Evolutionary conservation across 2,113 vertebrate genomes (phyloP), one percentile per base, ranked within the genome.

Genomic region (Nematolebias whitei): DNA sequence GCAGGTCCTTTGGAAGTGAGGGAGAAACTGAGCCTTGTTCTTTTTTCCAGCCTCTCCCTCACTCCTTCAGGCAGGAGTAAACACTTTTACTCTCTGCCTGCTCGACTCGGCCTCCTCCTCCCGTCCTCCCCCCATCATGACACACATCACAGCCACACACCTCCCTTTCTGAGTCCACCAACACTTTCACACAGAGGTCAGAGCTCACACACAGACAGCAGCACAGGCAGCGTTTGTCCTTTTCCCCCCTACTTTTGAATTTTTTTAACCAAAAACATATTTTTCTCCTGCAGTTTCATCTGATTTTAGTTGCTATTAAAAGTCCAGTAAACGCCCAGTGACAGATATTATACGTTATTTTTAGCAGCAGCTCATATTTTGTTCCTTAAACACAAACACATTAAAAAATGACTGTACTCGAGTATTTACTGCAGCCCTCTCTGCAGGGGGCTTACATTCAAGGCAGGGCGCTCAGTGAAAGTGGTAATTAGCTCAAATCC

Each of bases 401-500:
- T 29, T 29, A 4, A 13, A 24, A 13, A 59, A 44, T 26, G 55
- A 50, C 45, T 16, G 23, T 56, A 20, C 65, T 73, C 15, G 35
- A 50, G 55, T 19, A 24, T 12, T 70, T 53, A 39, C 23, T 39
- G 54, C 16, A 76, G 47, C 62, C 61, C 38, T 60, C 49, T 61
- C 71, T 12, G 9, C 53, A 43, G 60, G 45, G 74, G 71, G 41
- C 68, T 74, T 75, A 75, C 1, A 48, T 56, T 16, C 65, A 55
- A 65, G 32, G 24, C 41, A 50, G 68, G 32, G 24, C 45, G 53
- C 70, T 76, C 71, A 71, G 57, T 4, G 48, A 72, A 78, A 67
- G 73, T 50, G 77, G 79, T 84, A 85, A 86, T 90, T 85, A 88
- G 83, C 72, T 82, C 70, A 87, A 87, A 87, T 84, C 79, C 61